Conservation (phyloP, 2,113 vertebrate genomes). For the Actenoides hombroni region DNA sequence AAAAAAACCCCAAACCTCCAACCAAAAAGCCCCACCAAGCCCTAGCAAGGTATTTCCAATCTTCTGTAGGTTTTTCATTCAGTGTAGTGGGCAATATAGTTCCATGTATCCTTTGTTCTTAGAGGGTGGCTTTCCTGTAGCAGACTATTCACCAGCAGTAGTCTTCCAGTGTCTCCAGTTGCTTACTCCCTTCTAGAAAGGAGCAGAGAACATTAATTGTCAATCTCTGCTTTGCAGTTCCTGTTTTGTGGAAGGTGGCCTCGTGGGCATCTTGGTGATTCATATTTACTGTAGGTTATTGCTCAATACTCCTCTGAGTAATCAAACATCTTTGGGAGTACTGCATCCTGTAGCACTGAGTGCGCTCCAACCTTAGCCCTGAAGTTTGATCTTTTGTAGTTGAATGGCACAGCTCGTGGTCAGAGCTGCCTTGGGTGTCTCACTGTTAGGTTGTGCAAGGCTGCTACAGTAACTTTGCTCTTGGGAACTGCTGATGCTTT, state of each 20-base stretch:
- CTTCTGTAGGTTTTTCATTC: neutral
- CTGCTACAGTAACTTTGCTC: neutral
- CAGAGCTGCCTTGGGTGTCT: neutral
- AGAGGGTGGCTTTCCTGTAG: neutral
- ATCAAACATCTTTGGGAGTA: neutral
- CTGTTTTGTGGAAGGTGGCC: neutral
- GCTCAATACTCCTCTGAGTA: constrained; percentile 48
- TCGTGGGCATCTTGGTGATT: constrained; percentile 42
- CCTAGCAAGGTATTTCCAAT: neutral
- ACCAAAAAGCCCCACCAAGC: neutral
- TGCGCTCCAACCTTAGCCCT: neutral
- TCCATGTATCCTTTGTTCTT: neutral
- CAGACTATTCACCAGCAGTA: neutral
- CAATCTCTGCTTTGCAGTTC: neutral
- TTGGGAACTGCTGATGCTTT: neutral
- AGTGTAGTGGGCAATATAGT: neutral
- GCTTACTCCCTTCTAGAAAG: neutral
- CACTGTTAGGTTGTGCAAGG: neutral
- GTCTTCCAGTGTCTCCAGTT: neutral
- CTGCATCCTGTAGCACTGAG: neutral
- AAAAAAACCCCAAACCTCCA: neutral
- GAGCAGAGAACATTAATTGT: neutral
- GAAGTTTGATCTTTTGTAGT: neutral
- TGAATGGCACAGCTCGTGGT: neutral
- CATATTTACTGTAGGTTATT: constrained; percentile 47